Percentiles rank a stretch among this genome's conserved stretches.
These are phyloP conservation scores for Plutomurus gul DNA, from an alignment of 1,140 invertebrate species.

Conservation along the genomic window DNA sequence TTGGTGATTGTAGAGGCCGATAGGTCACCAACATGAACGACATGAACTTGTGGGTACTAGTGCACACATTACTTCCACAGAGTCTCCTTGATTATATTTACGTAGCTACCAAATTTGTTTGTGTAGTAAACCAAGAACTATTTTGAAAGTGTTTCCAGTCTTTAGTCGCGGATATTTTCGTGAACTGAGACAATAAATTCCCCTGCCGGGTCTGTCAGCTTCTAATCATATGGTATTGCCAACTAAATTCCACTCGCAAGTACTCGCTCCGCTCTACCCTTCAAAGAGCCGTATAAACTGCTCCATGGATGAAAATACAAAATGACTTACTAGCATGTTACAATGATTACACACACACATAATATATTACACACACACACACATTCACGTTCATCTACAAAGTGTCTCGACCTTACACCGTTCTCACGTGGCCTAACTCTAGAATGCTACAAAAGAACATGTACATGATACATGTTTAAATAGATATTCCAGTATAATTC, in stretches of 20 bases:
- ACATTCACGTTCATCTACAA: background rate
- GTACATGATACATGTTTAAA: too few species aligned
- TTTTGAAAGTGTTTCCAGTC: background rate
- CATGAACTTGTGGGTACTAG: background rate
- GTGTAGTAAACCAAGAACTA: background rate
- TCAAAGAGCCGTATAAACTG: background rate
- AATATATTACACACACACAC: conserved; percentile 2
- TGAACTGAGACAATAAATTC: conserved; percentile 40
- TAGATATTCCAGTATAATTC: too few species aligned
- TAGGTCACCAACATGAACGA: too few species aligned
- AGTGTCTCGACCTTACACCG: too few species aligned
- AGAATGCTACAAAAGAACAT: too few species aligned
- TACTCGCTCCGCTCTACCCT: background rate
- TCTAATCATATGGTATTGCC: conserved; percentile 32
- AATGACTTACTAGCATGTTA: conserved; percentile 42
- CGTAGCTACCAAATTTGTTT: background rate
- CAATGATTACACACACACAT: background rate
- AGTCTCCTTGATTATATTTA: too few species aligned
- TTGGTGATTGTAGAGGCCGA: too few species aligned
- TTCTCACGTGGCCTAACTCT: too few species aligned
- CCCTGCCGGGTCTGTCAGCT: conserved; percentile 28
- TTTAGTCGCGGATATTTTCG: conserved; percentile 31
- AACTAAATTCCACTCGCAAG: background rate
- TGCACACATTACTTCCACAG: background rate
- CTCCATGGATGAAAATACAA: conserved; percentile 20